These are phyloP conservation scores for Orcinus orca DNA, from an alignment of 2,113 vertebrate genomes.

Conservation along the genomic window DNA sequence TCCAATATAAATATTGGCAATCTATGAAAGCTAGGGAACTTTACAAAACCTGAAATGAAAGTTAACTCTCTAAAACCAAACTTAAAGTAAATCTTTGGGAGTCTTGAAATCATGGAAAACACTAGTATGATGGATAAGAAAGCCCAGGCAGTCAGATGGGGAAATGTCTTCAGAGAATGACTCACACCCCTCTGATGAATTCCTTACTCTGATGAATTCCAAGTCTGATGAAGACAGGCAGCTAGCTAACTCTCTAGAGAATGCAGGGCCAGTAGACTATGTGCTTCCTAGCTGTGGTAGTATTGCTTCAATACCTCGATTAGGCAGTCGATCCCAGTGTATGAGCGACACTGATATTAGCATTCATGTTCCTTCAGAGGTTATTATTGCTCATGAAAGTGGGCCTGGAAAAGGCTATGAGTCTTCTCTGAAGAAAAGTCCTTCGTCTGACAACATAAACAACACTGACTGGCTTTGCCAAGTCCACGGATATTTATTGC, in stretches of 20 bases:
- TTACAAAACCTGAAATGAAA: slow-evolving; percentile 93
- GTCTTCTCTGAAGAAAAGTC: slow-evolving; percentile 80
- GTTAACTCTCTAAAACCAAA: slow-evolving; percentile 96
- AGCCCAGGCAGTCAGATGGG: slow-evolving; percentile 83
- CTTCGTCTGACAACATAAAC: slow-evolving; percentile 81
- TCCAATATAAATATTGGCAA: slow-evolving; percentile 94
- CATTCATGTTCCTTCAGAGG: slow-evolving; percentile 79
- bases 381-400: slow-evolving; percentile 73
- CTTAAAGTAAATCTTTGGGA: slow-evolving; percentile 96
- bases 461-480: slow-evolving; percentile 83
- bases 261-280: slow-evolving; percentile 87
- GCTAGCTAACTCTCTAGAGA: slow-evolving; percentile 87
- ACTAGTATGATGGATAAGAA: slow-evolving; percentile 78
- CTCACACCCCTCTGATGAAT: slow-evolving; percentile 93
- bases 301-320: slow-evolving; percentile 90
- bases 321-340: slow-evolving; percentile 91
- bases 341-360: slow-evolving; percentile 85
- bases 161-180: slow-evolving; percentile 92
- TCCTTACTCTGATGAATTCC: slow-evolving; percentile 77
- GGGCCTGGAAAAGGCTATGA: slow-evolving; percentile 65
- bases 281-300: slow-evolving; percentile 97
- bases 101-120: slow-evolving; percentile 91
- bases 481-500: slow-evolving; percentile 94
- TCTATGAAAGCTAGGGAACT: slow-evolving; percentile 91
- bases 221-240: slow-evolving; percentile 86